Conservation (phyloP, 2,888 invertebrate genomes). For the Drosophila ustulata region DNA sequence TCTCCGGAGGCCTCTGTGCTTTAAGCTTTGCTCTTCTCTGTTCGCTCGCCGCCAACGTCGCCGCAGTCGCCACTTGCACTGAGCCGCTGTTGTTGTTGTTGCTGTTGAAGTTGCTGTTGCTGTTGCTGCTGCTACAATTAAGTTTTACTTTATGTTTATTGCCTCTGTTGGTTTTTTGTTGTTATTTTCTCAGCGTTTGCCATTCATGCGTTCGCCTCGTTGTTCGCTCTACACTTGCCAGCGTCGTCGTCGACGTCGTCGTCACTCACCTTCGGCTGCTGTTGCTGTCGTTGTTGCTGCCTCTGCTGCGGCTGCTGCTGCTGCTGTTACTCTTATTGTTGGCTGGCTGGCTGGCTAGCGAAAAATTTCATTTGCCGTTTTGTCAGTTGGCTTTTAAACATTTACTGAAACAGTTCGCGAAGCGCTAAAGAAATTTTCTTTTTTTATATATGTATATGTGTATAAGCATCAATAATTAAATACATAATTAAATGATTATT, state of each 20-base stretch:
- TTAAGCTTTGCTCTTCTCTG: constrained; percentile 59
- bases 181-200: constrained; percentile 54
- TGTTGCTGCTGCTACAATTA: constrained; percentile 68
- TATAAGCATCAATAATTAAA: constrained; percentile 19
- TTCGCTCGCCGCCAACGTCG: constrained; percentile 6
- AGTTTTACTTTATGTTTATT: constrained; percentile 74
- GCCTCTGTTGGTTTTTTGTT: constrained; percentile 54
- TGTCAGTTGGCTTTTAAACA: constrained; percentile 83
- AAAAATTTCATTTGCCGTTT: constrained; percentile 72
- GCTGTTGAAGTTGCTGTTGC: constrained; percentile 28
- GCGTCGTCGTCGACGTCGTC: constrained; percentile 52
- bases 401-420: constrained; percentile 82
- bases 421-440: constrained; percentile 57
- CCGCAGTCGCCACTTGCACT: constrained; percentile 42
- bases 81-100: constrained; percentile 14
- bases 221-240: constrained; percentile 62
- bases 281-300: constrained; percentile 16
- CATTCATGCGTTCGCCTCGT: constrained; percentile 59
- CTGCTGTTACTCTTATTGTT: constrained; percentile 32
- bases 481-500: constrained; percentile 40
- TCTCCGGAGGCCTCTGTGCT: constrained; percentile 42
- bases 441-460: too few species aligned
- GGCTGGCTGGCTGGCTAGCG: constrained; percentile 41
- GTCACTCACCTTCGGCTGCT: constrained; percentile 66
- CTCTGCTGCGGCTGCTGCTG: constrained; percentile 27